These are phyloP conservation scores for Epizoanthus illoricatus DNA, from an alignment of 92 coral and sea anemone species.

Conservation along the genomic window DNA sequence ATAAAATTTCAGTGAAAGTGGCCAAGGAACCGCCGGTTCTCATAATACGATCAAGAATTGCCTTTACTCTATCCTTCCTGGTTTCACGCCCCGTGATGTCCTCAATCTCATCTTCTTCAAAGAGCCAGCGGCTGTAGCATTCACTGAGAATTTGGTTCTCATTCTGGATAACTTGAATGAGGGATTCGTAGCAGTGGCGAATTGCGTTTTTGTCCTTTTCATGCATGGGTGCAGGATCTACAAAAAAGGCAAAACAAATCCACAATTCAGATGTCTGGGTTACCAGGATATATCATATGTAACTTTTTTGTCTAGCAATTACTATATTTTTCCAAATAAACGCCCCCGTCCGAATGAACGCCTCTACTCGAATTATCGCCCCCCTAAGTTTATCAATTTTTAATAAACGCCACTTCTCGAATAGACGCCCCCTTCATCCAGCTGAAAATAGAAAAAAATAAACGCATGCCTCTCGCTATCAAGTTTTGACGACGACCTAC, in stretches of 20 bases:
- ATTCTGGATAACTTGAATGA: background rate
- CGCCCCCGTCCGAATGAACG: too few species aligned
- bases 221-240: constrained; percentile 21
- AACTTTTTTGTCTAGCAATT: too few species aligned
- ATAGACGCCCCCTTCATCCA: too few species aligned
- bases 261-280: background rate
- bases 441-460: too few species aligned
- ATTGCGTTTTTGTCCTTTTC: background rate
- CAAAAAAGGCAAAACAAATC: background rate
- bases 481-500: too few species aligned
- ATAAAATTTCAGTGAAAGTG: background rate
- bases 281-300: too few species aligned
- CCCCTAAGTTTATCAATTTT: too few species aligned
- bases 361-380: too few species aligned
- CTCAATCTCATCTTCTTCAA: constrained; percentile 1
- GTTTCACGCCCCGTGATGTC: background rate
- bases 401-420: too few species aligned
- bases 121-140: constrained; percentile 13
- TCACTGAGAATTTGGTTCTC: background rate
- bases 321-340: too few species aligned
- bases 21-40: background rate
- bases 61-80: background rate
- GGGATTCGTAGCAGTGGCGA: background rate
- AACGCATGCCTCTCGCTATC: too few species aligned
- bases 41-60: background rate